Percentiles rank a stretch among this genome's conserved stretches.
Evolutionary conservation across 2,888 invertebrate species (phyloP).

Genomic region (Trissoscelio sp.): DNA sequence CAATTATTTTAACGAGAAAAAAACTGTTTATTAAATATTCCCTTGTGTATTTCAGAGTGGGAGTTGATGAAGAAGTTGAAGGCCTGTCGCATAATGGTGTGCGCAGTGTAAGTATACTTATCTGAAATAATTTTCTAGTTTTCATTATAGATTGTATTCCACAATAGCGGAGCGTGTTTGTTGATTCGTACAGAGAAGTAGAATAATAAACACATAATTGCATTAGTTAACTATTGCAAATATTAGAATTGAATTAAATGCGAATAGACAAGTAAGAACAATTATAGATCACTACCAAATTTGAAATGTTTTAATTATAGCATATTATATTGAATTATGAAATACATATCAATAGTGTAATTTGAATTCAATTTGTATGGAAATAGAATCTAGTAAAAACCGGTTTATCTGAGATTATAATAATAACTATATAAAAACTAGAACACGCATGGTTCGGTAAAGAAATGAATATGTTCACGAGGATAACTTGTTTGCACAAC

Average conservation of each 20-base stretch:
- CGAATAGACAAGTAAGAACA: slow-evolving; percentile 16
- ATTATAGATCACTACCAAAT: background rate
- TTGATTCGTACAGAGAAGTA: slow-evolving; percentile 27
- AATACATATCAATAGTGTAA: background rate
- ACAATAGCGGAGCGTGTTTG: slow-evolving; percentile 39
- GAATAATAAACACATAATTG: slow-evolving; percentile 21
- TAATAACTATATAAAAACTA: slow-evolving; percentile 2
- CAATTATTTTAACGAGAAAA: background rate
- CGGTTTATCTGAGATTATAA: slow-evolving; percentile 26
- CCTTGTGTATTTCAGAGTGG: slow-evolving; percentile 89
- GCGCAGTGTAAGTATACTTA: slow-evolving; percentile 90
- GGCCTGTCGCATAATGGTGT: slow-evolving; percentile 91
- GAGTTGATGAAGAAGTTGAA: slow-evolving; percentile 95
- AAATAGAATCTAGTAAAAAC: slow-evolving; percentile 15
- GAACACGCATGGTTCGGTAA: slow-evolving; percentile 36
- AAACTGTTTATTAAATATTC: background rate
- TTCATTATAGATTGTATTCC: slow-evolving; percentile 29
- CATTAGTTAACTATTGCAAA: slow-evolving; percentile 18
- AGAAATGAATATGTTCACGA: slow-evolving; percentile 10
- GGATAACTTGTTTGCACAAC: slow-evolving; percentile 27
- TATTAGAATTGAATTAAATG: background rate
- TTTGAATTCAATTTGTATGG: background rate
- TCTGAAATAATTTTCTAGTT: slow-evolving; percentile 51
- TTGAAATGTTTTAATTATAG: background rate
- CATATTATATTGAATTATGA: background rate